Base-by-base conservation (phyloP, 1,140 invertebrate species). In the Psix sp. region DNA sequence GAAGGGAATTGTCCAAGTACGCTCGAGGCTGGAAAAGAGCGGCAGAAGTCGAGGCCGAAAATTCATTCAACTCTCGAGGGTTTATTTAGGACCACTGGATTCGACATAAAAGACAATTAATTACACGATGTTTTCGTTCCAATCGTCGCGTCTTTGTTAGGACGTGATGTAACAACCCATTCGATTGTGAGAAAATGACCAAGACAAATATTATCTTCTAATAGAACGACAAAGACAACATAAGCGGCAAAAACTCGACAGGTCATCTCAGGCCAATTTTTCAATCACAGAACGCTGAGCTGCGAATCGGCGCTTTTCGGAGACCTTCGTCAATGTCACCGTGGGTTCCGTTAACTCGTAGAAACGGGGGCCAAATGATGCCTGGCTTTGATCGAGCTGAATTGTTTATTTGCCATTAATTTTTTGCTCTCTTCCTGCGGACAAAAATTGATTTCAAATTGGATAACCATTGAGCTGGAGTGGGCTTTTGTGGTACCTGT, bases 31-130 rank as follows among this genome's bases (percentile, higher is more conserved):
- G n/a, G 6, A 52, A 63, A 60, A 60, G 31, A 46, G 20, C 16
- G 29, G n/a, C 10, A 10, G n/a, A 33, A 5, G 29, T 6, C n/a
- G 29, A 33, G 29, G 10, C 29, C 29, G 29, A 33, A 51, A 52
- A 16, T 38, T 42, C 31, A 46, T 54, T 52, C 60, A 63, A 2
- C 15, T 29, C n/a, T 57, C 18, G 9, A 59, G 52, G 17, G 56
- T 70, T 70, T 60, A 48, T 60, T 70, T 70, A 70, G 65, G 65
- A 70, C 51, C 29, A 33, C 18, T 11, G 17, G 31, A 11, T 15
- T n/a, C 13, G 21, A n/a, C 36, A 56, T 59, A 46, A 54, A 59
- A 67, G 51, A 67, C 63, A 67, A 67, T 67, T 57, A 67, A 67
- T 67, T 67, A 67, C 63, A 67, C 29, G 24, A 43, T 67, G 45